These are phyloP conservation scores for Heterohyrax brucei DNA, from an alignment of 2,797 vertebrate genomes.

Conservation along the genomic window DNA sequence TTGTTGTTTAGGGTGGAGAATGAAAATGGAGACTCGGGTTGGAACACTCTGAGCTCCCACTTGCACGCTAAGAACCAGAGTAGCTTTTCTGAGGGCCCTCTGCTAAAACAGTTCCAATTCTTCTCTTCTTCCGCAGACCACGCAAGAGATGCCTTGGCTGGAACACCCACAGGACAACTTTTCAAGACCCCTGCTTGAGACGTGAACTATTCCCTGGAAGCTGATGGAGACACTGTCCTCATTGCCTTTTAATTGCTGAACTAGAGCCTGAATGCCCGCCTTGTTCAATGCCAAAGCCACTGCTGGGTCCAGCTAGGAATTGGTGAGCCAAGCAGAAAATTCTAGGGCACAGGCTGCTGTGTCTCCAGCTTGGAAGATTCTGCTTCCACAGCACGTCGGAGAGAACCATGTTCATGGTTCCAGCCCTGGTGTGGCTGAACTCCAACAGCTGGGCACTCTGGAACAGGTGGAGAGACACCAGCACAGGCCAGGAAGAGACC, in stretches of 20 bases:
- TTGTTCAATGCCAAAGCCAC: conserved; percentile 30
- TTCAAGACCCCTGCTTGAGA: neutral
- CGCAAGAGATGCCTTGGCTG: neutral
- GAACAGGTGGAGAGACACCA: conserved; percentile 24
- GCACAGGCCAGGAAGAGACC: neutral
- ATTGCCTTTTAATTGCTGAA: conserved; percentile 55
- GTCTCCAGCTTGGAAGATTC: neutral
- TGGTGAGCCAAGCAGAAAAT: conserved; percentile 73
- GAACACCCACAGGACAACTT: neutral
- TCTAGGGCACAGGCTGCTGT: neutral
- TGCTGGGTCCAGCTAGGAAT: conserved; percentile 34
- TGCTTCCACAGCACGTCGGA: neutral
- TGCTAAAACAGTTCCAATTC: neutral
- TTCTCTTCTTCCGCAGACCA: accelerated
- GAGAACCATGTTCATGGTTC: conserved; percentile 89
- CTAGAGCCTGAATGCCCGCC: conserved; percentile 47
- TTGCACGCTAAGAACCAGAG: neutral
- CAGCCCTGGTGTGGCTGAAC: conserved; percentile 89
- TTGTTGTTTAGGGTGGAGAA: too few species aligned
- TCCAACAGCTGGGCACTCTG: conserved; percentile 88
- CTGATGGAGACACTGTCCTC: neutral
- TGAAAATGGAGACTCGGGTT: neutral
- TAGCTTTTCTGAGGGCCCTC: neutral
- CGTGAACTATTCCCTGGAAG: neutral
- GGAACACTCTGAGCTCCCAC: neutral